These are phyloP conservation scores for Reticulitermes speratus DNA, from an alignment of 1,140 invertebrate species.

Conservation along the genomic window DNA sequence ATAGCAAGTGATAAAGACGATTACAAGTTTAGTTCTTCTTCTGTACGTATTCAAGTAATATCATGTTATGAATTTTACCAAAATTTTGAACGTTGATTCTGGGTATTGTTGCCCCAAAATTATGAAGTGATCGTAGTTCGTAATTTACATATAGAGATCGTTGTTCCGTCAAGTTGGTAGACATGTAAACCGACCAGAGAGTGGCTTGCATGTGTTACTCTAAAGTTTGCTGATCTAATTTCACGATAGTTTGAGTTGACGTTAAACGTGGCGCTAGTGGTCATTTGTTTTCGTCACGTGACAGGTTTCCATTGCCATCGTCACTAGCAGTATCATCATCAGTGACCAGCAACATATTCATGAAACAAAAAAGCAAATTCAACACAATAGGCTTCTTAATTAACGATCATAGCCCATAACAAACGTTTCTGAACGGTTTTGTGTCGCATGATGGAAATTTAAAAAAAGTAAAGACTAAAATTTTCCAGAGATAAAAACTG, in stretches of 20 bases:
- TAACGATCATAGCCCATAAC: neutral
- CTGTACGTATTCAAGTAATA: no score
- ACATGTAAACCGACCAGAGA: conserved; percentile 3
- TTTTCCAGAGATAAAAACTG: neutral
- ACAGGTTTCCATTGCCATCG: neutral
- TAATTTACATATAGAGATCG: neutral
- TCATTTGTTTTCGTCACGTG: conserved; percentile 15
- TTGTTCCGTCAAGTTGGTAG: conserved; percentile 10
- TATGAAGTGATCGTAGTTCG: neutral
- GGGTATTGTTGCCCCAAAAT: neutral
- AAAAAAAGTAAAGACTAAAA: neutral
- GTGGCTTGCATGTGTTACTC: neutral
- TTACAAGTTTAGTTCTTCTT: no score
- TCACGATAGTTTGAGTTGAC: neutral
- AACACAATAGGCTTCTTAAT: neutral
- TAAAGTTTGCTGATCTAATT: conserved; percentile 1
- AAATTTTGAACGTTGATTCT: neutral
- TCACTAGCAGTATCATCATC: neutral
- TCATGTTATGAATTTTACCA: neutral
- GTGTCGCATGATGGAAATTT: neutral
- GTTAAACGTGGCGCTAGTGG: neutral
- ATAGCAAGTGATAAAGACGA: no score
- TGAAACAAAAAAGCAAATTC: neutral
- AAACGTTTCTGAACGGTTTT: neutral
- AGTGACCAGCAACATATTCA: neutral